Conservation (phyloP, 2,797 vertebrate species). For the Lophius americanus region DNA sequence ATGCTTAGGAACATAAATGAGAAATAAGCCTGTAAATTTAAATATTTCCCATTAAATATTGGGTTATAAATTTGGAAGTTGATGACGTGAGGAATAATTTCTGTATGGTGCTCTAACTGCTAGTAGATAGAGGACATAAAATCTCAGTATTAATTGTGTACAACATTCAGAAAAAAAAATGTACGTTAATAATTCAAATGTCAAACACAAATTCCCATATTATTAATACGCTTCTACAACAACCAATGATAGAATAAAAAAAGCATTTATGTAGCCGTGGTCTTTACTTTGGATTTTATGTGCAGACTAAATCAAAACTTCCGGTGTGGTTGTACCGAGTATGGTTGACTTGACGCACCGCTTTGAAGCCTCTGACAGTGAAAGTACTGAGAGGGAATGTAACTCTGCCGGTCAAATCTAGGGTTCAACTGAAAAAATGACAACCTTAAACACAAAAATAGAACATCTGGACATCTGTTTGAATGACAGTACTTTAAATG, state of each 20-base stretch:
- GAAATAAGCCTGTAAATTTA: no score
- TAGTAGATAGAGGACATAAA: neutral
- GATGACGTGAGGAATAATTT: no score
- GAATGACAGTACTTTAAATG: neutral
- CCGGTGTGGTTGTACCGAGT: slow-evolving; percentile 8
- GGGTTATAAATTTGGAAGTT: no score
- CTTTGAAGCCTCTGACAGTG: slow-evolving; percentile 12
- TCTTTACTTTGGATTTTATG: neutral
- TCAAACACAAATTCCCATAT: neutral
- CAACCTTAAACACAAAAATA: neutral
- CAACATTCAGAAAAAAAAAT: neutral
- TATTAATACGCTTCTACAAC: neutral
- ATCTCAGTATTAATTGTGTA: neutral
- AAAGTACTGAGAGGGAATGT: neutral
- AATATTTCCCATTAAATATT: no score
- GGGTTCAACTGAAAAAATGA: no score
- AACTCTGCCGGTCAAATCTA: neutral
- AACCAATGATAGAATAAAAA: neutral
- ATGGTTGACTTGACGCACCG: slow-evolving; percentile 18
- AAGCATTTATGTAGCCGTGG: no score
- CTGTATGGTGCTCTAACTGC: no score
- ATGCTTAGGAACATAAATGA: no score
- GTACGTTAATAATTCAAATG: neutral
- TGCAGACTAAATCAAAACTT: slow-evolving; percentile 17
- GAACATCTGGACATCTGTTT: neutral